phyloP scores from a whole-genome alignment of 2,113 vertebrate species.

The Lates calcarifer region DNA sequence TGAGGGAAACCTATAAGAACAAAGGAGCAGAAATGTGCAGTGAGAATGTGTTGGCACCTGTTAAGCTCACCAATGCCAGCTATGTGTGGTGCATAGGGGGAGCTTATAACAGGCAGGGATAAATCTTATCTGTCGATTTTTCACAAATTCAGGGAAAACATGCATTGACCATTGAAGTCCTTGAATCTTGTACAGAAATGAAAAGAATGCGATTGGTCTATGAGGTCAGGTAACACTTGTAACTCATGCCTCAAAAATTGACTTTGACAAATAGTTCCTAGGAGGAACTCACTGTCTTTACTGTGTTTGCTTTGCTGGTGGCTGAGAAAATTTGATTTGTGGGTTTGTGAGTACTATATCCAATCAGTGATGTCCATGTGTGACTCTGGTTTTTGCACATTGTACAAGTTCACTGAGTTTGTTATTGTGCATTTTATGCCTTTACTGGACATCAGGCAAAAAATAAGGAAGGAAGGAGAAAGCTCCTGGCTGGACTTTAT shows the following conservation, averaged over 20 bases:
- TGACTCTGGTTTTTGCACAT: too few species aligned
- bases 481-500: too few species aligned
- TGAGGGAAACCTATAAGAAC: neutral
- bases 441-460: too few species aligned
- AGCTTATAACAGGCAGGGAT: neutral
- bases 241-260: neutral
- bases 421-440: too few species aligned
- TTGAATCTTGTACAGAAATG: neutral
- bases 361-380: too few species aligned
- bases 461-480: too few species aligned
- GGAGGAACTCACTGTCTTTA: neutral
- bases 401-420: too few species aligned
- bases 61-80: conserved; percentile 4
- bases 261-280: neutral
- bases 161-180: neutral
- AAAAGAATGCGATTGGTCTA: neutral
- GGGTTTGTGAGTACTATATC: neutral
- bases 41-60: conserved; percentile 23
- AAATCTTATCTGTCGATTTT: neutral
- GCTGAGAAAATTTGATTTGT: neutral
- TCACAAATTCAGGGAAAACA: neutral
- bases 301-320: neutral
- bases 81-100: conserved; percentile 16
- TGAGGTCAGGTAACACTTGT: neutral
- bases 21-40: neutral